Evolutionary conservation across 1,140 invertebrate genomes (phyloP).

Genomic region (Aphaenogaster rudis): DNA sequence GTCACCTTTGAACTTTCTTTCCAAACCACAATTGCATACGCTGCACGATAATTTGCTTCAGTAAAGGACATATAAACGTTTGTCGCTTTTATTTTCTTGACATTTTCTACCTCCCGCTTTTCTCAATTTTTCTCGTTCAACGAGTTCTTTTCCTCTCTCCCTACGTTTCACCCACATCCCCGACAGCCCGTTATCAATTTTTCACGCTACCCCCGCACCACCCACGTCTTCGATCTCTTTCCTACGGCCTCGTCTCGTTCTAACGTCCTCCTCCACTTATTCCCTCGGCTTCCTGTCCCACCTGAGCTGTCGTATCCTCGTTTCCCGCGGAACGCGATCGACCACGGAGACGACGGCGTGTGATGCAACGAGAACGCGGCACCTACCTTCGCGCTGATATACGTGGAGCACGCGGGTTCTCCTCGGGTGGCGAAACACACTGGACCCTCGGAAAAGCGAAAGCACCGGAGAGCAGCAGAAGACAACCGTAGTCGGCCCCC

Average conservation of each 20-base stretch:
- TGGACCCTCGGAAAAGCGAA: slow-evolving; percentile 77
- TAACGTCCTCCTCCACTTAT: background rate
- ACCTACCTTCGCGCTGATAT: slow-evolving; percentile 70
- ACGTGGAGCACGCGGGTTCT: slow-evolving; percentile 72
- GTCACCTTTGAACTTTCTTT: background rate
- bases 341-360: slow-evolving; percentile 1
- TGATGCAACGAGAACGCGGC: slow-evolving; percentile 32
- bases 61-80: background rate
- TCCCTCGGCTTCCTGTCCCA: background rate
- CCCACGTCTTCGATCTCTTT: background rate
- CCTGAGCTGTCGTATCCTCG: background rate
- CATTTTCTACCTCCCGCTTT: background rate
- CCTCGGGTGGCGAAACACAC: slow-evolving; percentile 74
- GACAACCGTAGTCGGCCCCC: slow-evolving; percentile 63
- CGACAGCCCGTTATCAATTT: background rate
- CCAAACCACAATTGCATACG: background rate
- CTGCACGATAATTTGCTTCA: background rate
- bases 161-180: background rate
- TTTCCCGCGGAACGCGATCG: background rate
- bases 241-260: background rate
- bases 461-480: slow-evolving; percentile 67
- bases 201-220: background rate
- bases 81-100: background rate
- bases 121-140: background rate
- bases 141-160: background rate